A percentile compares a stretch with the other conserved stretches of the same genome.
phyloP scores from a whole-genome alignment of 2,888 invertebrate species.

The Lydus trimaculatus region DNA sequence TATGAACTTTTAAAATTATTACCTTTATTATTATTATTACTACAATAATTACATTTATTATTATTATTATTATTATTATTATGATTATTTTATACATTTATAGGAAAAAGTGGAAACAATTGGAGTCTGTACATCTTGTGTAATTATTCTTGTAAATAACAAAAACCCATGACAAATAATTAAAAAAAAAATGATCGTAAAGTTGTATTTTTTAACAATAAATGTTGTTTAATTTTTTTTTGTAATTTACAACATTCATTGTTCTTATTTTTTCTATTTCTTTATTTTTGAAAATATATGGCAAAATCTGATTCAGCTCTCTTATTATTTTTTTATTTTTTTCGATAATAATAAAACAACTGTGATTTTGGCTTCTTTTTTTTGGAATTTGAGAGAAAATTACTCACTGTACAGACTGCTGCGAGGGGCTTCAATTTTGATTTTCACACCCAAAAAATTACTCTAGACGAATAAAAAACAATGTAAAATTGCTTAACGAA shows the following conservation, averaged over 20 bases:
- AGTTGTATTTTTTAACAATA: slow-evolving; percentile 25
- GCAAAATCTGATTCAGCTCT: not conserved
- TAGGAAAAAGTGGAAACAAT: slow-evolving; percentile 37
- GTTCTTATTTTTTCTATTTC: slow-evolving; percentile 18
- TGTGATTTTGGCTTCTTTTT: slow-evolving; percentile 33
- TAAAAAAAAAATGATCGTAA: not conserved
- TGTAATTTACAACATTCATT: not conserved
- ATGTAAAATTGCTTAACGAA: slow-evolving; percentile 59
- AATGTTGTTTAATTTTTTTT: slow-evolving; percentile 12
- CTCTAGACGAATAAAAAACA: too few species aligned
- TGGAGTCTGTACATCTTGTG: slow-evolving; percentile 60
- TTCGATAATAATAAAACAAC: slow-evolving; percentile 12
- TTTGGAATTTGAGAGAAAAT: slow-evolving; percentile 51
- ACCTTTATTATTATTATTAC: slow-evolving; percentile 1
- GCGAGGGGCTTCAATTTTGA: slow-evolving; percentile 51
- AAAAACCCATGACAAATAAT: slow-evolving; percentile 25
- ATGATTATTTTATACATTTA: slow-evolving; percentile 52
- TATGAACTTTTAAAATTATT: slow-evolving; percentile 29
- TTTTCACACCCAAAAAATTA: not conserved
- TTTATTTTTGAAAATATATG: slow-evolving; percentile 13
- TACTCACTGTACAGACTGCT: slow-evolving; percentile 60
- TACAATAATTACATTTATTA: not conserved
- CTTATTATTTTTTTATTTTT: not conserved
- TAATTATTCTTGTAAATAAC: slow-evolving; percentile 55
- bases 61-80: slow-evolving; percentile 34